Conservation (phyloP, 92 coral and sea anemone genomes). For the Bergia puertoricense region DNA sequence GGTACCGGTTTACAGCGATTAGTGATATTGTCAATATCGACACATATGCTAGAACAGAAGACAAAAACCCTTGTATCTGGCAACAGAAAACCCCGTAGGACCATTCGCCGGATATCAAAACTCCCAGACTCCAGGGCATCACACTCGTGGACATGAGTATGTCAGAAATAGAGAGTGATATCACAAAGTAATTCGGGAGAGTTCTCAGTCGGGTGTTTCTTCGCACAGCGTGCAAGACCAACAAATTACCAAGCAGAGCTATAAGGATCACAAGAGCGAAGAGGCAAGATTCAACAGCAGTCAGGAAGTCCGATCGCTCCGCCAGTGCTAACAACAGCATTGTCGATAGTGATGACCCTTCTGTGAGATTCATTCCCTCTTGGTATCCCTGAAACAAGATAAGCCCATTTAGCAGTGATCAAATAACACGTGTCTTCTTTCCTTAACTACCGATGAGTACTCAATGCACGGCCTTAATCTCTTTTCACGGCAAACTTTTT, state of each 20-base stretch:
- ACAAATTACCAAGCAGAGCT: constrained; percentile 60
- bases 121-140: constrained; percentile 68
- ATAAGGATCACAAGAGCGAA: constrained; percentile 46
- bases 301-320: not conserved
- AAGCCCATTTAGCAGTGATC: not conserved
- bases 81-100: constrained; percentile 50
- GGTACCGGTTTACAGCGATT: constrained; percentile 74
- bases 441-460: not conserved
- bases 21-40: constrained; percentile 70
- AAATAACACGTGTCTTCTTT: not conserved
- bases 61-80: constrained; percentile 69
- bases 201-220: constrained; percentile 57
- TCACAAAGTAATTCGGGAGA: constrained; percentile 60
- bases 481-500: not conserved
- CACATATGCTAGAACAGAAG: constrained; percentile 69
- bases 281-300: constrained; percentile 45
- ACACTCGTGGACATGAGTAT: constrained; percentile 67
- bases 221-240: constrained; percentile 58
- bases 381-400: not conserved
- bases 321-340: not conserved
- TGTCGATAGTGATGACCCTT: not conserved
- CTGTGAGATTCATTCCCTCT: constrained; percentile 1
- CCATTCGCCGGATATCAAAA: constrained; percentile 66
- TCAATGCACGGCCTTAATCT: not conserved
- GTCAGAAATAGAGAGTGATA: constrained; percentile 63